Conservation (phyloP, 2,113 vertebrate species). For the Halcyon malimbica region DNA sequence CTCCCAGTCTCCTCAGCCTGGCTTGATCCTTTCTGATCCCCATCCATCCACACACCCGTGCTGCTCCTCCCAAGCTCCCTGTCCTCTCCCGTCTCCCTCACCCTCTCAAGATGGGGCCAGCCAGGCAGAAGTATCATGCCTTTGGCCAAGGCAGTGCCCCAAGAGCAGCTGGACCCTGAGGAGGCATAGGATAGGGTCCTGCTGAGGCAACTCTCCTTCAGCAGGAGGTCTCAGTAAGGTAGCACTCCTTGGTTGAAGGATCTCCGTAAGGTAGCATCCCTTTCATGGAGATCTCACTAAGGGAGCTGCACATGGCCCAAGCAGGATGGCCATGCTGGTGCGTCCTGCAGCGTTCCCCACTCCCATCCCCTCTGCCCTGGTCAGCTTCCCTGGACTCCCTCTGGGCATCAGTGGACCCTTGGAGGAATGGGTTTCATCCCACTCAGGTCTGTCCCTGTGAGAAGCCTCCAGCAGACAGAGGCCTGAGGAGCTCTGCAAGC, state of each 20-base stretch:
- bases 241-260: neutral
- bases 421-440: neutral
- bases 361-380: neutral
- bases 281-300: neutral
- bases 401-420: neutral
- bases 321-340: accelerated
- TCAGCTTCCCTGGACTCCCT: neutral
- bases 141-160: neutral
- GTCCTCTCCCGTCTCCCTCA: neutral
- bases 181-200: neutral
- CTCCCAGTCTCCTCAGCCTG: neutral
- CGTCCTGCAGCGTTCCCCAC: neutral
- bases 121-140: neutral
- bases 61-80: neutral
- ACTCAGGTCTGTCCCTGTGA: neutral
- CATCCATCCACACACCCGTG: too few species aligned
- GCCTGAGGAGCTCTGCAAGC: neutral
- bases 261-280: neutral
- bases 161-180: neutral
- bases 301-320: neutral
- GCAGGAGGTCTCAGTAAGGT: neutral
- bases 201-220: neutral
- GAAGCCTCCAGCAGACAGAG: neutral
- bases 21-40: neutral
- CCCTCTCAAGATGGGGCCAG: neutral